Conservation (phyloP, 1,140 invertebrate species). For the Battus philenor region DNA sequence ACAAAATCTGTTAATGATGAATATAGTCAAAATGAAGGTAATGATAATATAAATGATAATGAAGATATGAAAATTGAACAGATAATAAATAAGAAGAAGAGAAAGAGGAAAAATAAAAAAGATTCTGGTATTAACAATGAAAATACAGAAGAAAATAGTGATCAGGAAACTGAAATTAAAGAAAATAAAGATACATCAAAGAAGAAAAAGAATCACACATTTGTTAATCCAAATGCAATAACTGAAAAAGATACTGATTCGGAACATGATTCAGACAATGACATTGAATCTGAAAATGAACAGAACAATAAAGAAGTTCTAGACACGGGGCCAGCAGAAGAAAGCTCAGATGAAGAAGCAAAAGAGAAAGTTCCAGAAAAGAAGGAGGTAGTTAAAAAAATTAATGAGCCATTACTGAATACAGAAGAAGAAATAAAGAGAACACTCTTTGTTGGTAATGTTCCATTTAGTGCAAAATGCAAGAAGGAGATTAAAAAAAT, state of each 20-base stretch:
- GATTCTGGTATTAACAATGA: neutral
- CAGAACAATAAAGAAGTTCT: constrained; percentile 50
- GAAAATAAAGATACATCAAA: constrained; percentile 14
- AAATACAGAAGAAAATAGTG: neutral
- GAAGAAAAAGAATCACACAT: constrained; percentile 20
- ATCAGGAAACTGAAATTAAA: constrained; percentile 10
- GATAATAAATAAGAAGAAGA: constrained; percentile 17
- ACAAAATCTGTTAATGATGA: constrained; percentile 5
- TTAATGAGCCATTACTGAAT: constrained; percentile 8
- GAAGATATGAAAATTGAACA: constrained; percentile 7
- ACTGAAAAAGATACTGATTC: constrained; percentile 59
- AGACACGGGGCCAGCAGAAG: constrained; percentile 29
- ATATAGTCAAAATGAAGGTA: constrained; percentile 15
- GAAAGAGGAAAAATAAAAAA: constrained; percentile 17
- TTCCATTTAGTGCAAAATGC: constrained; percentile 74
- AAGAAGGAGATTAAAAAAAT: constrained; percentile 76
- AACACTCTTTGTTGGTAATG: constrained; percentile 83
- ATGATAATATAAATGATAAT: constrained; percentile 5
- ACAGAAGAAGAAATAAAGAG: constrained; percentile 56
- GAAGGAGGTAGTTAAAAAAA: constrained; percentile 13
- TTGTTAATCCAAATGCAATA: constrained; percentile 60
- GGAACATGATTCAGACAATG: constrained; percentile 65
- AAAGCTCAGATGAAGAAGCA: constrained; percentile 54
- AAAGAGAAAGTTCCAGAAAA: constrained; percentile 29
- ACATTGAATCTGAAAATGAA: constrained; percentile 61